Conservation (phyloP, 2,888 invertebrate species). For the Drosophila ustulata region DNA sequence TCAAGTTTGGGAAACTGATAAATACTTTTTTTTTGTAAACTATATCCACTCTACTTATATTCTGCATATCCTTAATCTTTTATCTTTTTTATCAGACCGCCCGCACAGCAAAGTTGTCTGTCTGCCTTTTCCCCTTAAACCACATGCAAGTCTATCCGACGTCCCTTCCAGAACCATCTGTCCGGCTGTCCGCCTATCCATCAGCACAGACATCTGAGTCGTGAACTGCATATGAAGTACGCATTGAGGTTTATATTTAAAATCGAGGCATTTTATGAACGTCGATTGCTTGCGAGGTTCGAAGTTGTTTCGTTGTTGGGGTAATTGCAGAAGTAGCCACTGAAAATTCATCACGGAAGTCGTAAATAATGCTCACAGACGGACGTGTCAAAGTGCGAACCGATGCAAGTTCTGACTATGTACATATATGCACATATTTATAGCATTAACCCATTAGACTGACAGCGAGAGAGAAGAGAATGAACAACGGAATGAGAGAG, state of each 20-base stretch:
- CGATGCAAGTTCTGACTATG: conserved; percentile 31
- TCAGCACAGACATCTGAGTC: conserved; percentile 62
- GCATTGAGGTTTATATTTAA: conserved; percentile 63
- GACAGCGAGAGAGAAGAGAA: neutral
- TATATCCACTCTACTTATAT: conserved; percentile 11
- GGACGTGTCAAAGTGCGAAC: conserved; percentile 69
- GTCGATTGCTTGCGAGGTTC: conserved; percentile 57
- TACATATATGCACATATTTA: conserved; percentile 54
- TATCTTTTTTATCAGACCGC: conserved; percentile 36
- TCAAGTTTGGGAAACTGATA: neutral
- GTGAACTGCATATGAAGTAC: conserved; percentile 68
- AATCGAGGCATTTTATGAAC: conserved; percentile 69
- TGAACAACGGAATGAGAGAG: neutral
- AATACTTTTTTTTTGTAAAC: conserved; percentile 10
- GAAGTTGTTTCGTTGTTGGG: conserved; percentile 1
- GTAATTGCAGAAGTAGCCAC: conserved; percentile 55
- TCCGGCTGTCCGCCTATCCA: conserved; percentile 25
- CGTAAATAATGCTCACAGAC: conserved; percentile 69
- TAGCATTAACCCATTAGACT: conserved; percentile 62
- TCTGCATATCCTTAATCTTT: conserved; percentile 14
- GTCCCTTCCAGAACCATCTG: conserved; percentile 49
- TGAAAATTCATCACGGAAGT: conserved; percentile 75
- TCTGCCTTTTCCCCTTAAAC: conserved; percentile 3
- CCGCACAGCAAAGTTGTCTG: conserved; percentile 34
- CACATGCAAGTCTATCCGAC: conserved; percentile 12